phyloP scores from a whole-genome alignment of 1,140 invertebrate genomes.

The Drosophila bocqueti region DNA sequence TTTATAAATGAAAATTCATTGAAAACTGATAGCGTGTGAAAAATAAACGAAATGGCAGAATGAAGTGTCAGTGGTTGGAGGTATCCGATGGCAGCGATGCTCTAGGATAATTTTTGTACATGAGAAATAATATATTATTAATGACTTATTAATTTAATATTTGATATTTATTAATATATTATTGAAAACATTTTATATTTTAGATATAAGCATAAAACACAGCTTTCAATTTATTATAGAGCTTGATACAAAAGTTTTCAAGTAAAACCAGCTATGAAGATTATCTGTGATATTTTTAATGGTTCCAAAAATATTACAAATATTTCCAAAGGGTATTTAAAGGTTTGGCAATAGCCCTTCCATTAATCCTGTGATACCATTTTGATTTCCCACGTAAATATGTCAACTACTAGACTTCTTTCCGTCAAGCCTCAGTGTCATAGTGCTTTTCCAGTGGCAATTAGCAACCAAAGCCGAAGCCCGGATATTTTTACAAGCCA shows the following conservation, averaged over 20 bases:
- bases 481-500: constrained; percentile 20
- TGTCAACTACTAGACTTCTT: constrained; percentile 50
- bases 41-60: constrained; percentile 75
- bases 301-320: no score
- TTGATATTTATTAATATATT: no score
- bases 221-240: no score
- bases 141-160: no score
- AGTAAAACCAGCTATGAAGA: no score
- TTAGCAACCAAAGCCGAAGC: constrained; percentile 54
- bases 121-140: no score
- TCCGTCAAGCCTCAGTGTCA: constrained; percentile 15
- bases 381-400: constrained; percentile 23
- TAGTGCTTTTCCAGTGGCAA: constrained; percentile 57
- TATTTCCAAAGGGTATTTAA: not conserved
- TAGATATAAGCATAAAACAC: no score
- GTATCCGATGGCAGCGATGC: constrained; percentile 28
- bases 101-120: not conserved
- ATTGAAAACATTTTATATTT: no score
- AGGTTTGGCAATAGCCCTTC: not conserved
- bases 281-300: no score
- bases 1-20: constrained; percentile 79
- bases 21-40: constrained; percentile 81
- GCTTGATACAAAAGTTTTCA: no score
- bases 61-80: constrained; percentile 53
- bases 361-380: constrained; percentile 1